Conservation (phyloP, 1,140 invertebrate genomes). For the Medauroidea extradentata region DNA sequence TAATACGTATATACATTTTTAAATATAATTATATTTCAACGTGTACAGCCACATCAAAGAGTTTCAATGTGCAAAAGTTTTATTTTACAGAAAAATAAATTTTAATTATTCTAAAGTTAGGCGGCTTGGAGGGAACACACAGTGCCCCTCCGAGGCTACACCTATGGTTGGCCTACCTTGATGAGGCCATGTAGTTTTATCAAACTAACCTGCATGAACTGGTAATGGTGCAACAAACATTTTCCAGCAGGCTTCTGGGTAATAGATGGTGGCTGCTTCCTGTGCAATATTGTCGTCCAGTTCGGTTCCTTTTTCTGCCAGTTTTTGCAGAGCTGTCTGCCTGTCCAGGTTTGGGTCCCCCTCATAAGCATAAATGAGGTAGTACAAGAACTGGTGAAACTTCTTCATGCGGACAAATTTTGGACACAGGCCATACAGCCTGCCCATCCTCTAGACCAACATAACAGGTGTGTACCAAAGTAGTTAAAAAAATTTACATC, state of each 20-base stretch:
- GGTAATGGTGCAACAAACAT: slow-evolving; percentile 71
- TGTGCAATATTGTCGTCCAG: slow-evolving; percentile 41
- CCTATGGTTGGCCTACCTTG: too few relatives aligned
- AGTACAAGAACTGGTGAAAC: slow-evolving; percentile 65
- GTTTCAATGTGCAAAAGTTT: not conserved
- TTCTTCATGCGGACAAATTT: slow-evolving; percentile 64
- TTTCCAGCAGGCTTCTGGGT: slow-evolving; percentile 57
- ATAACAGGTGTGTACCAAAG: too few relatives aligned
- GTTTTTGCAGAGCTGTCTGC: slow-evolving; percentile 40
- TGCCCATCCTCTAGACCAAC: slow-evolving; percentile 36
- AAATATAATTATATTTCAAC: too few relatives aligned
- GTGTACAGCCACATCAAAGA: too few relatives aligned
- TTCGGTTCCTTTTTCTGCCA: slow-evolving; percentile 40
- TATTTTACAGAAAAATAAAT: not conserved
- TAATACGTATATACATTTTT: too few relatives aligned
- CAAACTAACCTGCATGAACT: slow-evolving; percentile 47
- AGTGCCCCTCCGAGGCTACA: too few relatives aligned
- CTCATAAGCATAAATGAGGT: slow-evolving; percentile 58
- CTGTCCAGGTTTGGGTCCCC: slow-evolving; percentile 42
- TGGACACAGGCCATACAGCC: slow-evolving; percentile 52
- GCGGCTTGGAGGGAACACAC: not conserved
- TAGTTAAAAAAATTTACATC: too few relatives aligned
- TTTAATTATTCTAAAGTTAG: not conserved
- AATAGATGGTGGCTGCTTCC: slow-evolving; percentile 49
- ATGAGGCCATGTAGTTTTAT: too few relatives aligned